phyloP scores from a whole-genome alignment of 2,797 vertebrate species.

The Diplodus sargus region DNA sequence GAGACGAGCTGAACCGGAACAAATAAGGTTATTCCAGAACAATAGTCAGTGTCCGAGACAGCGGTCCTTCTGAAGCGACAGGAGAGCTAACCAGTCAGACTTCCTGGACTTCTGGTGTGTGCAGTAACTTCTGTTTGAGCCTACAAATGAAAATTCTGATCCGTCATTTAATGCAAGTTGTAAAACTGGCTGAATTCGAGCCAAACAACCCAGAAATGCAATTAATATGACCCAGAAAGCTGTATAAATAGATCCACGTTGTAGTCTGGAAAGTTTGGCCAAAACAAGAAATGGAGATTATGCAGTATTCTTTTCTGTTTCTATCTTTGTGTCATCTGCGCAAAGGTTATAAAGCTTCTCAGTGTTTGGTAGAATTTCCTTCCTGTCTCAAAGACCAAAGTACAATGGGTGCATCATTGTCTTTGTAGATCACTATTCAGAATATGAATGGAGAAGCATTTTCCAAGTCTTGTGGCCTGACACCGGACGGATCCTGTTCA shows the following conservation, averaged over 20 bases:
- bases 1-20: conserved; percentile 46
- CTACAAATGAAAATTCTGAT: conserved; percentile 1
- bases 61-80: conserved; percentile 8
- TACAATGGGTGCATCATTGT: background rate
- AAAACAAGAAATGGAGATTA: conserved; percentile 15
- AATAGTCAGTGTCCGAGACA: conserved; percentile 4
- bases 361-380: background rate
- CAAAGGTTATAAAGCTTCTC: background rate
- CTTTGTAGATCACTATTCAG: conserved; percentile 15
- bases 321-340: too few relatives aligned
- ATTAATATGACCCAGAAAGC: conserved; percentile 22
- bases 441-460: conserved; percentile 33
- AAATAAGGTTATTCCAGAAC: conserved; percentile 51
- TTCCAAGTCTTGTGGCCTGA: conserved; percentile 31
- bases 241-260: conserved; percentile 12
- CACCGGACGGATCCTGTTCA: conserved; percentile 37
- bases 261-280: conserved; percentile 9
- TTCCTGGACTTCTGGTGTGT: background rate
- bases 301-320: background rate
- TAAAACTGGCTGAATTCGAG: conserved; percentile 14
- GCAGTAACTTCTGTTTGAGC: background rate
- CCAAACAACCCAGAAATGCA: conserved; percentile 16
- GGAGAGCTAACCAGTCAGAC: conserved; percentile 9
- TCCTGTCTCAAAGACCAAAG: background rate
- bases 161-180: conserved; percentile 4